Evolutionary conservation across 2,888 invertebrate genomes (phyloP).

Genomic region (Congeria kusceri): DNA sequence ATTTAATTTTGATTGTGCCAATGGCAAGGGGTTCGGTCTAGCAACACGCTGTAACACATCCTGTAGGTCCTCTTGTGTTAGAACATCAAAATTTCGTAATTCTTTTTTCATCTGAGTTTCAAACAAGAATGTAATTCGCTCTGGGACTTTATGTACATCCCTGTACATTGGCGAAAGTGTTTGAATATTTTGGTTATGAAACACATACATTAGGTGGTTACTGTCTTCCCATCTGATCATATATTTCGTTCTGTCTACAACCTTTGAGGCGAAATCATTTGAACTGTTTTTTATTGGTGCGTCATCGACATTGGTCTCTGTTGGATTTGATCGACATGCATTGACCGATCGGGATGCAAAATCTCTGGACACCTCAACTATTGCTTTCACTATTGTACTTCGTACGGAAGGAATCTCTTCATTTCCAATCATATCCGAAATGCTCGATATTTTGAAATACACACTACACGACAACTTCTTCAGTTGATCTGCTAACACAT

Average conservation of each 20-base stretch:
- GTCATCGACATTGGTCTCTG: neutral
- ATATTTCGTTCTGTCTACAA: slow-evolving; percentile 52
- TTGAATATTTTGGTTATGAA: slow-evolving; percentile 68
- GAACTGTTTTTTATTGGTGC: neutral
- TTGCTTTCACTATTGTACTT: slow-evolving; percentile 46
- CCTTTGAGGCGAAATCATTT: slow-evolving; percentile 26
- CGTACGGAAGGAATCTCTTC: slow-evolving; percentile 20
- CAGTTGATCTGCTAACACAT: slow-evolving; percentile 72
- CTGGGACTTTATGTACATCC: slow-evolving; percentile 51
- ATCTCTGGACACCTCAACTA: slow-evolving; percentile 55
- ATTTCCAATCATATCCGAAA: slow-evolving; percentile 48
- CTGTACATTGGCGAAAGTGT: slow-evolving; percentile 68
- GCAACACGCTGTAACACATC: slow-evolving; percentile 53
- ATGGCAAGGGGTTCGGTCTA: slow-evolving; percentile 32
- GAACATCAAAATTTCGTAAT: slow-evolving; percentile 43
- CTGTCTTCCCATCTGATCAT: slow-evolving; percentile 75
- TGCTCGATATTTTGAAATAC: slow-evolving; percentile 60
- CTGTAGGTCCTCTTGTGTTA: slow-evolving; percentile 55
- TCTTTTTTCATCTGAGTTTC: slow-evolving; percentile 67
- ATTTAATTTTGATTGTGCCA: slow-evolving; percentile 13
- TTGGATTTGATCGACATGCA: slow-evolving; percentile 43
- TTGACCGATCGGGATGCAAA: slow-evolving; percentile 52
- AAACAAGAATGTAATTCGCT: slow-evolving; percentile 60
- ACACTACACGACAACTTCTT: slow-evolving; percentile 71
- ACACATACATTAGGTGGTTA: slow-evolving; percentile 68